Evolutionary conservation across 2,113 vertebrate species (phyloP), one percentile per base, ranked within the genome.

Genomic region (Callipepla squamata): DNA sequence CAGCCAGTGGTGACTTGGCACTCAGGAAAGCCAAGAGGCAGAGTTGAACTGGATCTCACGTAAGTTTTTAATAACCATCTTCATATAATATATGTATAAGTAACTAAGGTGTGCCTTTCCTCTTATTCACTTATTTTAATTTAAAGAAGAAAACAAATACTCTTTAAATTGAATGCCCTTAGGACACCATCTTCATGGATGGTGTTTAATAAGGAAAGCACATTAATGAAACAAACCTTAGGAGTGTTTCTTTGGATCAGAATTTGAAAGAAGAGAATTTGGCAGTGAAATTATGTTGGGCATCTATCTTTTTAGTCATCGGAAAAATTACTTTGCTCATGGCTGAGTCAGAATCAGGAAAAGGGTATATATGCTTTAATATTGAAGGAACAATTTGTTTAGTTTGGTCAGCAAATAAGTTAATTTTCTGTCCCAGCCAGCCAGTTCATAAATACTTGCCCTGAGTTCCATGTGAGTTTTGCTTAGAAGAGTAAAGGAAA

Each of bases 321-420:
- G 19, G 36, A 92, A 87, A 92, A 80, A 51, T 28, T 17, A 73
- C 75, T 93, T 87, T 61, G 13, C 36, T 79, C 44, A 6, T 26
- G 84, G 58, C 91, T 93, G 74, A 93, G 48, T 93, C 80, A 85
- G 89, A 77, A 77, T n/a, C 38, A 17, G n/a, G 55, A 34, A 89
- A 76, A 22, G 25, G 26, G 34, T 92, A 84, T 77, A 84, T 38
- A 7, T 23, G 22, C 34, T 77, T 73, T 58, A 82, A 70, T 77
- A 87, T 26, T 91, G 91, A 32, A 93, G 53, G 48, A 87, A 81
- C 26, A 58, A 59, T 85, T 80, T 61, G 57, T 88, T 93, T 73
- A 21, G 66, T 94, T 87, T 95, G 58, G 74, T 93, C 70, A 91
- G 84, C 50, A 89, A 91, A 93, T 57, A 67, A 90, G 44, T 69